These are phyloP conservation scores for Agapetus fuscipes DNA, from an alignment of 2,888 invertebrate species.

Conservation along the genomic window DNA sequence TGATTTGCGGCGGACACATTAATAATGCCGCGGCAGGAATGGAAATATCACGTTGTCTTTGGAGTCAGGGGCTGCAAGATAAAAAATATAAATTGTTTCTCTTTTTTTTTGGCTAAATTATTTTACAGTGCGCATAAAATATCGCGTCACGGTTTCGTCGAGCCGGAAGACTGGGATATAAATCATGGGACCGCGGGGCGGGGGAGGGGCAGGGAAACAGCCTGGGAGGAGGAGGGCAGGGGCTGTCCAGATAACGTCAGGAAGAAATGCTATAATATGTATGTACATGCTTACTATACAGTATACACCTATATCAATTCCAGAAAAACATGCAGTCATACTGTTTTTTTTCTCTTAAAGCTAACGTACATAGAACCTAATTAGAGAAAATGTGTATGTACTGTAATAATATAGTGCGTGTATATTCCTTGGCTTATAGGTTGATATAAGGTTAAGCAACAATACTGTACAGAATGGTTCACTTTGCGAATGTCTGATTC, in stretches of 20 bases:
- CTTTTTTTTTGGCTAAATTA: conserved; percentile 15
- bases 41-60: conserved; percentile 7
- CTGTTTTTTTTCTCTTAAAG: no score
- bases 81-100: conserved; percentile 7
- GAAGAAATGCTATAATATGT: background rate
- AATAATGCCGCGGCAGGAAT: background rate
- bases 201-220: conserved; percentile 7
- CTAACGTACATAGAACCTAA: no score
- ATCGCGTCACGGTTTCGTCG: conserved; percentile 20
- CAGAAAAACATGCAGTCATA: no score
- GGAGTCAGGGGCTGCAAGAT: conserved; percentile 7
- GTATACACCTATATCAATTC: no score
- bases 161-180: conserved; percentile 20
- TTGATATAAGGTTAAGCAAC: no score
- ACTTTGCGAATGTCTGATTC: no score
- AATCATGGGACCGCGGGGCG: conserved; percentile 16
- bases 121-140: conserved; percentile 20
- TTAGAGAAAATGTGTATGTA: no score
- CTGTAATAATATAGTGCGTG: no score
- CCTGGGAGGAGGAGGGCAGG: background rate
- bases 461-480: no score
- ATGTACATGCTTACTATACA: no score
- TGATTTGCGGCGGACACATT: background rate
- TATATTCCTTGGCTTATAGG: no score
- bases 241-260: conserved; percentile 2